A percentile compares a stretch with the other conserved stretches of the same genome.
Evolutionary conservation across 2,888 invertebrate species (phyloP).

Genomic region (Cephus runcator): DNA sequence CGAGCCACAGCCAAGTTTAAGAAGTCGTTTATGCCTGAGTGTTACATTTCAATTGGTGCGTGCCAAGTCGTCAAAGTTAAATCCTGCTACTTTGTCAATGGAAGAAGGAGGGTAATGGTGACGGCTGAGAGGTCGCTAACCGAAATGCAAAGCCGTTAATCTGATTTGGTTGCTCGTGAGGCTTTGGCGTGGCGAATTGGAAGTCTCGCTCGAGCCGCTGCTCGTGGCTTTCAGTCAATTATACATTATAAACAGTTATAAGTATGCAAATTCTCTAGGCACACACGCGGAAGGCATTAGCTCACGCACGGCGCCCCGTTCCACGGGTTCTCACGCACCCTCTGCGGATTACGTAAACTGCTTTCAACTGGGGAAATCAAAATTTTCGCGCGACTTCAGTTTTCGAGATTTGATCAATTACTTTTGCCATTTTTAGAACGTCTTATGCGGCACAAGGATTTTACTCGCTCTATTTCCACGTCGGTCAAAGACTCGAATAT

Average conservation of each 20-base stretch:
- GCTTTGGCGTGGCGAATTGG: background rate
- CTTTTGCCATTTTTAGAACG: no score
- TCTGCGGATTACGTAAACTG: no score
- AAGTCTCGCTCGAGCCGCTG: slow-evolving; percentile 27
- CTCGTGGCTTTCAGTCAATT: slow-evolving; percentile 47
- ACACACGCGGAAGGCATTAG: slow-evolving; percentile 2
- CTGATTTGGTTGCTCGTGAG: slow-evolving; percentile 43
- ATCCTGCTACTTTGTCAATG: background rate
- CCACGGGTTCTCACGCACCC: slow-evolving; percentile 19
- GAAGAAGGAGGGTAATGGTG: slow-evolving; percentile 4
- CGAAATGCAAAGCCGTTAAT: slow-evolving; percentile 50
- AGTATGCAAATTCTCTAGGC: slow-evolving; percentile 42
- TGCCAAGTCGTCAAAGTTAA: background rate
- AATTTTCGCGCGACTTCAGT: no score
- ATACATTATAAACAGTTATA: slow-evolving; percentile 56
- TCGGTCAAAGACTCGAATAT: no score
- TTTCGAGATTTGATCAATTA: no score
- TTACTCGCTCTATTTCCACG: no score
- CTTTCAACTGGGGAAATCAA: no score
- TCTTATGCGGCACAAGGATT: no score
- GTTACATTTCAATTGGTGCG: background rate
- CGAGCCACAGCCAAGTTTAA: no score
- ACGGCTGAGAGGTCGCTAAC: slow-evolving; percentile 6
- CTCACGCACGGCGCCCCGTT: slow-evolving; percentile 7
- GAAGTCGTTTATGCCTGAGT: no score